Conservation (phyloP, 1,140 invertebrate species). For the Drosophila cardini region DNA sequence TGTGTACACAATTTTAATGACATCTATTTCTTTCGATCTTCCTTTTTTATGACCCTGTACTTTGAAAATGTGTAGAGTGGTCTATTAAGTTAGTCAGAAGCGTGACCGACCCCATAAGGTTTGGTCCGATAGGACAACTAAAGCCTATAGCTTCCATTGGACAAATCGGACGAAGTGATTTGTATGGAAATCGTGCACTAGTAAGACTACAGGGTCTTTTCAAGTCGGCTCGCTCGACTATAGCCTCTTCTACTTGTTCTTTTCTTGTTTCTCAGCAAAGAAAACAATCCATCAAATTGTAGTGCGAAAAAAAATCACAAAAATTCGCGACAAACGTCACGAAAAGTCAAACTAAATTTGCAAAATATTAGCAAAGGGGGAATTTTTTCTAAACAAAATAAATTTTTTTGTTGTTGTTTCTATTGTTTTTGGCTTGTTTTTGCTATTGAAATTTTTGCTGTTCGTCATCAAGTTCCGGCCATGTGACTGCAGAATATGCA, state of each 20-base stretch:
- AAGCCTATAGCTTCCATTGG: too few relatives aligned
- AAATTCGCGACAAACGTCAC: constrained; percentile 69
- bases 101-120: too few relatives aligned
- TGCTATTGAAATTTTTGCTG: constrained; percentile 1
- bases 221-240: too few relatives aligned
- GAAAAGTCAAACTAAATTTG: constrained; percentile 28
- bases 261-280: constrained; percentile 4
- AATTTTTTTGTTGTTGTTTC: too few relatives aligned
- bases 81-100: too few relatives aligned
- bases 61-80: too few relatives aligned
- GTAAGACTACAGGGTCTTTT: too few relatives aligned
- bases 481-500: constrained; percentile 56
- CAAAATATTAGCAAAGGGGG: constrained; percentile 1
- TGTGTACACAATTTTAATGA: constrained; percentile 57
- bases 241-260: too few relatives aligned
- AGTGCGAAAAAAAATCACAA: neutral
- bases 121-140: too few relatives aligned
- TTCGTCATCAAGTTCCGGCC: constrained; percentile 51
- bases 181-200: too few relatives aligned
- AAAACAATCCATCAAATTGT: constrained; percentile 65
- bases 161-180: too few relatives aligned
- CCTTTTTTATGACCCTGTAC: constrained; percentile 7
- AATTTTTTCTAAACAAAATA: too few relatives aligned
- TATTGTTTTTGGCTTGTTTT: neutral
- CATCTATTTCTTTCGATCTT: constrained; percentile 9